Evolutionary conservation across 1,140 invertebrate species (phyloP), one percentile per base, ranked within the genome.

Genomic region (Saccostrea glomerata): DNA sequence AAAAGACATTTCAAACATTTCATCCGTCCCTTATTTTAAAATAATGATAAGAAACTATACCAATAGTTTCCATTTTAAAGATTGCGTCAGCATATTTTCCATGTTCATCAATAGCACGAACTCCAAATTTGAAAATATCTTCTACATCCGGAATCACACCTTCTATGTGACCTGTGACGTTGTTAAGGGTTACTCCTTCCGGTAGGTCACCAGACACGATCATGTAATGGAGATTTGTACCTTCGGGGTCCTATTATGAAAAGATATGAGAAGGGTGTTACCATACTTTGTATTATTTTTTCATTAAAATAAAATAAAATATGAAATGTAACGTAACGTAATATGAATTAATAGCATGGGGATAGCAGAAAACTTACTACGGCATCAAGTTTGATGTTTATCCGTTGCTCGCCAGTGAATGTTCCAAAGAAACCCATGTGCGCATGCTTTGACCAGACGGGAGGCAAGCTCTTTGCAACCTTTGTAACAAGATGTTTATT

Each of bases 21-120:
- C 47, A 0, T 47, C 9, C 5, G 9, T 47, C 47, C 6, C 9
- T 47, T 3, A 7, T 47, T 47, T 47, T 47, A 47, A 0, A 47
- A 5, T 36, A 1, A 47, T 47, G 83, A 47, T 82, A 83, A 83
- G 83, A 56, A 7, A 15, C 11, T 55, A 54, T 89, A 91, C 90
- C 87, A 77, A 89, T 66, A 20, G 88, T 89, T 87, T 91, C 87
- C 86, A 91, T 89, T 77, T 88, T 88, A 86, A 91, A 91, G 0
- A 91, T 84, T 11, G 89, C 89, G 60, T 91, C 91, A 17, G 91
- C 89, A 83, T 90, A 89, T 83, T 91, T 90, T 15, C 85, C 87
- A 55, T 90, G 85, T n/a, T 86, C 23, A 60, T 90, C 87, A 12
- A 87, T 87, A 17, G 89, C 91, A 54, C 91, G 84, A 25, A 91